phyloP scores from a whole-genome alignment of 30 jellyfish, hydroid and myxozoan species.

The Turritopsis rubra region DNA sequence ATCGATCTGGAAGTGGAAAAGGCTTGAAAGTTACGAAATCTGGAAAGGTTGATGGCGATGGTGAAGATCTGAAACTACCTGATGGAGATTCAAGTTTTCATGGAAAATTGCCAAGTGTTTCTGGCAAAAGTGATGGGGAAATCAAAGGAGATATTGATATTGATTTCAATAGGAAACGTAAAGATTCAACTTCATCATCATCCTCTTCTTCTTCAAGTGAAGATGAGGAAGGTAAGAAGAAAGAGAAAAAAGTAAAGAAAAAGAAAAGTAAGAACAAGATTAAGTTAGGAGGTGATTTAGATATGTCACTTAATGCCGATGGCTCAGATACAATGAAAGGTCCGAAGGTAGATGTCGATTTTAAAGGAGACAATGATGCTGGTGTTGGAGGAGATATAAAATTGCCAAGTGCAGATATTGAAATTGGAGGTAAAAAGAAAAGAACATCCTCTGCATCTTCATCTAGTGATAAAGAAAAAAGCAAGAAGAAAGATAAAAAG shows the following conservation, averaged over 20 bases:
- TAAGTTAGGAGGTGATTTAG: neutral
- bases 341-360: neutral
- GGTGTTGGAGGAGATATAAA: neutral
- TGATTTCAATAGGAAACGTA: neutral
- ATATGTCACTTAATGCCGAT: neutral
- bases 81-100: neutral
- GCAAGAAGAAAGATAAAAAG: conserved; percentile 15
- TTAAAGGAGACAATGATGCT: neutral
- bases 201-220: conserved; percentile 17
- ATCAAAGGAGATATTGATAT: neutral
- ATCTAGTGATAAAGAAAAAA: neutral
- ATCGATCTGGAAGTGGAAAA: too few relatives aligned
- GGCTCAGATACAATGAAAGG: neutral
- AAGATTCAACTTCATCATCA: conserved; percentile 5
- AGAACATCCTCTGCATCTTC: conserved; percentile 6
- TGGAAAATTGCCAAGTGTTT: neutral
- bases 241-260: conserved; percentile 12
- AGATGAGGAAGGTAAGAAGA: conserved; percentile 12
- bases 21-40: too few relatives aligned
- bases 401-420: neutral
- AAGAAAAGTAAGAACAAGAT: neutral
- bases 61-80: neutral
- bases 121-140: neutral
- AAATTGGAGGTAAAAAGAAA: neutral
- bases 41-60: too few relatives aligned